Conservation (phyloP, 2,113 vertebrate genomes). For the Coregonus clupeaformis region DNA sequence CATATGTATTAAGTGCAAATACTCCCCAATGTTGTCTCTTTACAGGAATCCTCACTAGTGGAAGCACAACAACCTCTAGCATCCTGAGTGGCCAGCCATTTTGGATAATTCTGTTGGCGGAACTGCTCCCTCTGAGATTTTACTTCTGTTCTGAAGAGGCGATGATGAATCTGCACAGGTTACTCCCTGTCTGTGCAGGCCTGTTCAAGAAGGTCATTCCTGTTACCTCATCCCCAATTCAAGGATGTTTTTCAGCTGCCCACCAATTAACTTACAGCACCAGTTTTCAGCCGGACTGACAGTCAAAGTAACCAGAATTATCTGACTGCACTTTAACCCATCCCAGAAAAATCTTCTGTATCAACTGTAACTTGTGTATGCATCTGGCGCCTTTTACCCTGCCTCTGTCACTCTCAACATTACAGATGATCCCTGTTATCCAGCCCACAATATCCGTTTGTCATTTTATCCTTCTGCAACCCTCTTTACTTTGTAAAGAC, state of each 20-base stretch:
- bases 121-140: constrained; percentile 17
- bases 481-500: not conserved
- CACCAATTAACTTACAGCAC: constrained; percentile 1
- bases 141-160: constrained; percentile 22
- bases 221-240: not conserved
- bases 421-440: not conserved
- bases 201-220: not conserved
- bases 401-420: not conserved
- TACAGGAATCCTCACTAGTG: constrained; percentile 52
- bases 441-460: not conserved
- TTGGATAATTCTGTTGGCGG: not conserved
- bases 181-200: not conserved
- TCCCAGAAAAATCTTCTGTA: not conserved
- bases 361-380: not conserved
- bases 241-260: not conserved
- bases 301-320: not conserved
- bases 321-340: constrained; percentile 1
- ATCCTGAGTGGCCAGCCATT: constrained; percentile 45
- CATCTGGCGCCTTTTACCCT: not conserved
- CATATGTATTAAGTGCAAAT: not conserved
- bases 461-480: not conserved
- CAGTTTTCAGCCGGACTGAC: not conserved
- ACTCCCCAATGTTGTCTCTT: not conserved
- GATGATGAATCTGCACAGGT: constrained; percentile 6
- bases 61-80: constrained; percentile 58